A percentile compares a stretch with the other conserved stretches of the same genome.
Evolutionary conservation across 2,797 vertebrate species (phyloP).

Genomic region (Sardinella longiceps): DNA sequence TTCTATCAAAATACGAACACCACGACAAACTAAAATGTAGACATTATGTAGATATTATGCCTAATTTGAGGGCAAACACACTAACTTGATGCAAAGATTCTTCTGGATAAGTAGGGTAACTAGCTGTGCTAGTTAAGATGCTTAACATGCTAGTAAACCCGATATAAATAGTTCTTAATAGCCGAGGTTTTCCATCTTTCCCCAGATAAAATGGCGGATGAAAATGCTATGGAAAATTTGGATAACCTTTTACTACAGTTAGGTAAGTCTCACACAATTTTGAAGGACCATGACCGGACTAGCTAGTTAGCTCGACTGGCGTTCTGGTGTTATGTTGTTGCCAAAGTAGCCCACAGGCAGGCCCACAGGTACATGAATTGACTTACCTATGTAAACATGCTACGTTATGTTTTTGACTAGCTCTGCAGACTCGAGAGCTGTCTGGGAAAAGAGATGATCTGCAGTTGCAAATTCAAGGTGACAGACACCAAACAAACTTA

Average conservation of each 20-base stretch:
- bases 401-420: constrained; percentile 51
- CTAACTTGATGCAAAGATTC: too few relatives aligned
- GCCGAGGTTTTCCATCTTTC: background rate
- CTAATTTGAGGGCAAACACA: background rate
- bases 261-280: constrained; percentile 58
- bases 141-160: background rate
- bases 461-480: constrained; percentile 67
- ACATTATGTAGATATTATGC: too few relatives aligned
- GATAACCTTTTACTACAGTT: constrained; percentile 66
- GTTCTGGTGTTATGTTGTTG: background rate
- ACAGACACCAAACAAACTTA: background rate
- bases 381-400: too few relatives aligned
- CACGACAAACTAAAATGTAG: too few relatives aligned
- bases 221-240: constrained; percentile 49
- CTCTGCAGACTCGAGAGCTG: constrained; percentile 66
- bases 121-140: background rate
- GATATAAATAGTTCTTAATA: background rate
- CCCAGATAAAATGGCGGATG: constrained; percentile 58
- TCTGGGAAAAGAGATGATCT: constrained; percentile 67
- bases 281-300: background rate
- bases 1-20: too few relatives aligned
- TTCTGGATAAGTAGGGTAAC: background rate
- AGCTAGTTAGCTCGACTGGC: background rate
- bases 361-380: too few relatives aligned
- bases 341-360: too few relatives aligned